These are phyloP conservation scores for Amblyopsis hoosieri DNA, from an alignment of 2,797 vertebrate genomes.

Conservation along the genomic window DNA sequence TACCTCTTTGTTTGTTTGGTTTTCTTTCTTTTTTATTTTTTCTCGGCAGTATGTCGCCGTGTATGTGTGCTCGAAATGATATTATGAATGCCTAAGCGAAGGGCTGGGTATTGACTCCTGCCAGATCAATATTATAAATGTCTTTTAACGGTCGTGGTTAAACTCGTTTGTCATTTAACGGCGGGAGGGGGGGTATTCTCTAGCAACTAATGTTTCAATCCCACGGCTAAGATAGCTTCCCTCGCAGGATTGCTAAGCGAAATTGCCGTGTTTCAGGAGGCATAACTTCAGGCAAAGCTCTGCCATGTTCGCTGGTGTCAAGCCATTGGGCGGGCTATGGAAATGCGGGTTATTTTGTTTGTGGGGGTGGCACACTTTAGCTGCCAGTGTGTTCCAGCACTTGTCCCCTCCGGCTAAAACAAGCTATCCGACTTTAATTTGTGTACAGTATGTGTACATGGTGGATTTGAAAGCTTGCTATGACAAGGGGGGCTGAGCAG, in stretches of 20 bases:
- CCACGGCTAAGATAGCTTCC: slow-evolving; percentile 55
- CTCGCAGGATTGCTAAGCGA: slow-evolving; percentile 56
- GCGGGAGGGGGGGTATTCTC: slow-evolving; percentile 67
- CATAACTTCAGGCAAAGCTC: slow-evolving; percentile 67
- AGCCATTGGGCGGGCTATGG: slow-evolving; percentile 61
- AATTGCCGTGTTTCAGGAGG: slow-evolving; percentile 67
- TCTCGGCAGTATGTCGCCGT: slow-evolving; percentile 19
- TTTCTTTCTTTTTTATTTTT: slow-evolving; percentile 30
- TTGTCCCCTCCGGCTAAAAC: slow-evolving; percentile 59
- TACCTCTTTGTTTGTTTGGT: slow-evolving; percentile 31
- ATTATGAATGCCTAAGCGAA: slow-evolving; percentile 89
- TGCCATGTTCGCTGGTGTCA: slow-evolving; percentile 60
- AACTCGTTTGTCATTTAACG: slow-evolving; percentile 90
- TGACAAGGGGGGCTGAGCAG: slow-evolving; percentile 42
- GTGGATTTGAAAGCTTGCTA: slow-evolving; percentile 39
- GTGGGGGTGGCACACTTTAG: slow-evolving; percentile 36
- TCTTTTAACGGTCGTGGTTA: slow-evolving; percentile 81
- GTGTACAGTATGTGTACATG: slow-evolving; percentile 44
- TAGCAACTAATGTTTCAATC: slow-evolving; percentile 84
- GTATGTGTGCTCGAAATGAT: slow-evolving; percentile 80
- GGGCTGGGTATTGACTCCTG: slow-evolving; percentile 87
- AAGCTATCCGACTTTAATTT: slow-evolving; percentile 56
- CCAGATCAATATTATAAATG: slow-evolving; percentile 85
- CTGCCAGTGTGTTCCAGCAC: slow-evolving; percentile 18
- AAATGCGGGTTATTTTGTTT: slow-evolving; percentile 66